Evolutionary conservation across 2,797 vertebrate genomes (phyloP), one percentile per base, ranked within the genome.

Genomic region (Esox lucius): DNA sequence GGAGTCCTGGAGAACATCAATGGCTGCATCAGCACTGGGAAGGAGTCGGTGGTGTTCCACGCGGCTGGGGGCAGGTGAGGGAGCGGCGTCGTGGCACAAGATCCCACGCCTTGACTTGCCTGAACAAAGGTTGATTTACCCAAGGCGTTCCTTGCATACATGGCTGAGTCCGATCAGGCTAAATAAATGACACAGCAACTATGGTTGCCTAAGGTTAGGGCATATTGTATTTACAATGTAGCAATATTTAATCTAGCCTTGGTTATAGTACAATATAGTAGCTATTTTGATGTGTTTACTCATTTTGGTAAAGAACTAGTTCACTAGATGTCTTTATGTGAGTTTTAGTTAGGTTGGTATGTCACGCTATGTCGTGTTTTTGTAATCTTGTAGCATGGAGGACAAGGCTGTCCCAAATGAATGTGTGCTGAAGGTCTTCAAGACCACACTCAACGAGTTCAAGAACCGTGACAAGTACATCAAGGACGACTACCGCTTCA

Each of bases 401-500:
- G 92, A 93, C 81, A 92, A 94, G 90, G 83, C 89, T 11, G 87
- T 99, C 70, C 96, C 97, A 7, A 74, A 90, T 9, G 97, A 99
- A 73, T 97, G 97, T 87, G 98, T 98, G 56, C 94, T 99, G 84
- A 99, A 99, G 87, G 97, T 99, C 15, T 99, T 97, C 84, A 99
- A 99, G 90, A 99, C 98, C 5, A 99, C 97, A 0, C 93, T 99
- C 66, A 99, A 99, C 86, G 98, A 99, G 86, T 99, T 99, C 88
- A 98, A 94, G 91, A 98, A 97, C 90, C 88, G 98, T 56, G 97
- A 99, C 87, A 97, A 98, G 78, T 99, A 99, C 85, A 99, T 99
- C 84, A 98, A 98, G 83, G 98, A 99, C 84, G 97, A 99, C 84
- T 98, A 98, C 80, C 96, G 97, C 84, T 99, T 99, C 92, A 98